phyloP scores from a whole-genome alignment of 2,113 vertebrate genomes.

The Emydocephalus ijimae region DNA sequence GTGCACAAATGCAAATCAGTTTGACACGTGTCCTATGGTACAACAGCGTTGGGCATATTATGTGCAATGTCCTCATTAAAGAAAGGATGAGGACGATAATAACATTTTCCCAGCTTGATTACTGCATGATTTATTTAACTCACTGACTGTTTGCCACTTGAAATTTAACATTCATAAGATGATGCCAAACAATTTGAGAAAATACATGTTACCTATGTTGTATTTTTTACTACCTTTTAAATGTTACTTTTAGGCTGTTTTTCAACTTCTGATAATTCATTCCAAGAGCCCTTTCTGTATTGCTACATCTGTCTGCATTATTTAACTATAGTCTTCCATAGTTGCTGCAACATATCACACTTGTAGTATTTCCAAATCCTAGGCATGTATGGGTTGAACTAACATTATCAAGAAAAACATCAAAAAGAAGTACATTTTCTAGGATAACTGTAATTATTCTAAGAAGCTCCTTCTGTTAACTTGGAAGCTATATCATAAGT shows the following conservation, averaged over 20 bases:
- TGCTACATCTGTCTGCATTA: not conserved
- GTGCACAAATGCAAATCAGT: not conserved
- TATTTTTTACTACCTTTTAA: not conserved
- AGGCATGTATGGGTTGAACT: not conserved
- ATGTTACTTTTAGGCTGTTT: not conserved
- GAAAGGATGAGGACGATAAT: not conserved
- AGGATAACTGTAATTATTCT: not conserved
- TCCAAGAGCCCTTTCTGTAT: not conserved
- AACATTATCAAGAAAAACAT: not conserved
- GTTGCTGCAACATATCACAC: not conserved
- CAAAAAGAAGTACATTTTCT: not conserved
- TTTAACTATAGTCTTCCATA: not conserved
- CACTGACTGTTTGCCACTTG: not conserved
- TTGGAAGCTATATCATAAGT: not conserved
- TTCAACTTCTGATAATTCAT: not conserved
- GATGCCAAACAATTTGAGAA: not conserved
- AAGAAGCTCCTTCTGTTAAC: not conserved
- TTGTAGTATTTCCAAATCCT: not conserved
- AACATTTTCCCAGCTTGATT: not conserved
- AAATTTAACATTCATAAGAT: not conserved
- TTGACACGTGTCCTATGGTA: not conserved
- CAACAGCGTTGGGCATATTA: not conserved
- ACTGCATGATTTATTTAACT: slow-evolving; percentile 16
- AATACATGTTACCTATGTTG: not conserved
- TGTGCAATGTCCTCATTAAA: not conserved